Base-by-base conservation (phyloP, 37 sponge, comb jelly and placozoan genomes). In the Diacarnus erythraeanus region DNA sequence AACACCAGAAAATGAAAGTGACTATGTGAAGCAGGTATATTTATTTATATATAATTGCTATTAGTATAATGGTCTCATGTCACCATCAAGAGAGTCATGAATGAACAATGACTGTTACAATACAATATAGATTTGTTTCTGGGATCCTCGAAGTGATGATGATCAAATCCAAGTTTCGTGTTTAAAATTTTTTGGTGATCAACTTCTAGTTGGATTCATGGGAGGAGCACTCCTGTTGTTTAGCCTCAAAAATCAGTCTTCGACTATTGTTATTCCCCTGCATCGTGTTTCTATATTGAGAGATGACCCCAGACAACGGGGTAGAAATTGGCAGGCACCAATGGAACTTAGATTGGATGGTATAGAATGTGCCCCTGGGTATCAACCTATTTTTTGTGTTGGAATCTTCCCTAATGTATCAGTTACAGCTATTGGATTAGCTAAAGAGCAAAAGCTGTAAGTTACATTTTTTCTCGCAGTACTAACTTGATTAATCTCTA, bases 101-200 rank as follows among this genome's bases (percentile, higher is more conserved):
- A 69, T 37, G 34, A 21, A 36, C 34, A 69, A 18, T 72, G 25
- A 5, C 57, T 74, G 1, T 74, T 30, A 33, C 18, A 56, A 1
- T 74, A 18, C 27, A 26, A 1, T 40, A n/a, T 44, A 84, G 85
- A 57, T 89, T 42, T 85, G 93, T 26, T 92, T 88, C 70, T 92
- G 93, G 93, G 93, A 92, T 68, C 93, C 93, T 3, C 80, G 93
- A 2, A 78, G 86, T 51, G 93, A 92, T 47, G 93, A 92, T 72
- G 93, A 92, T 37, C 85, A 86, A 54, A 27, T 92, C 0, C 81
- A 84, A 41, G 86, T 92, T 12, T 78, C 93, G 22, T 64, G 82
- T 40, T 37, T 92, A 18, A 61, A 82, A n/a, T 77, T 92, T 66
- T 64, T 72, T 30, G 93, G 70, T 37, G 79, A 80, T 31, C 57